Evolutionary conservation across 2,113 vertebrate species (phyloP).

Genomic region (Chinchilla lanigera): DNA sequence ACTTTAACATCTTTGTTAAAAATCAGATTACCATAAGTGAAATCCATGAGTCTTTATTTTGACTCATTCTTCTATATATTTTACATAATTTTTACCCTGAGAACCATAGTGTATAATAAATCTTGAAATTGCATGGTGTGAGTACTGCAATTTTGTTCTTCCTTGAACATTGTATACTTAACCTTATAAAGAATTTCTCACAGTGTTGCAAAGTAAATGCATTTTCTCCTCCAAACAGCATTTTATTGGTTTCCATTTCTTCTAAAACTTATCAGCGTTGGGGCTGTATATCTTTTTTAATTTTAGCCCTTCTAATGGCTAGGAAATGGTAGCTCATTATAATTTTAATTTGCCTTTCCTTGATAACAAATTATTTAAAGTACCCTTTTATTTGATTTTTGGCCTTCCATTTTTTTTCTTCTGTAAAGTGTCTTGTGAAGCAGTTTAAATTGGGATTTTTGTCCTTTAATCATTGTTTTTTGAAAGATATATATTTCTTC

Average conservation of each 20-base stretch:
- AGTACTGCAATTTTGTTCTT: not conserved
- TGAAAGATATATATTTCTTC: not conserved
- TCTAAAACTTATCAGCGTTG: not conserved
- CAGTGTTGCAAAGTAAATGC: not conserved
- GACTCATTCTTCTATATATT: not conserved
- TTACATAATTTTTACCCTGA: not conserved
- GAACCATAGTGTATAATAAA: not conserved
- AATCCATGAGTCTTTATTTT: not conserved
- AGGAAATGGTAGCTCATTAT: not conserved
- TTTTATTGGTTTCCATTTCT: not conserved
- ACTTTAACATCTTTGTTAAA: not conserved
- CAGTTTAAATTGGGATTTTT: slow-evolving; percentile 18
- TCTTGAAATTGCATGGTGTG: not conserved
- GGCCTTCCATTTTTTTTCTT: not conserved
- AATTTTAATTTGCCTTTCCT: slow-evolving; percentile 12
- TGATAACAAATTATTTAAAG: not conserved
- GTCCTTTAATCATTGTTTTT: not conserved
- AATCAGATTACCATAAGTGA: not conserved
- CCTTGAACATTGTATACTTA: slow-evolving; percentile 12
- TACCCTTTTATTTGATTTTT: slow-evolving; percentile 1
- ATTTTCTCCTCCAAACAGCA: not conserved
- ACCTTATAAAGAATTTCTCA: not conserved
- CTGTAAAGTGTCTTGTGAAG: not conserved
- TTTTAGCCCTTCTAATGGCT: slow-evolving; percentile 1
- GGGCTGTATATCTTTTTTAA: not conserved